Evolutionary conservation across 2,797 vertebrate genomes (phyloP), one percentile per base, ranked within the genome.

Genomic region (Lithobates pipiens): DNA sequence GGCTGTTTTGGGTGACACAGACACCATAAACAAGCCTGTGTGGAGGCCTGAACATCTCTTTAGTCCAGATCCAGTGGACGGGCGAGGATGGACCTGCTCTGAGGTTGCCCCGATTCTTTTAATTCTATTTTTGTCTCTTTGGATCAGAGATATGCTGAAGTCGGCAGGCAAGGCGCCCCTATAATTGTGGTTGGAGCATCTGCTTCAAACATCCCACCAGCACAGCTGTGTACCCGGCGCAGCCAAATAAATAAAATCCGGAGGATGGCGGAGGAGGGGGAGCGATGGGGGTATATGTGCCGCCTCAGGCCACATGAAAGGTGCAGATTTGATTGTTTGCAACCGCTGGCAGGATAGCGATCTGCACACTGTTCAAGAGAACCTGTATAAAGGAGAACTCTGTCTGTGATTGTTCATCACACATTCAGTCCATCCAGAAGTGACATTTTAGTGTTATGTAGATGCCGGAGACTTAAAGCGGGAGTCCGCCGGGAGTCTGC

Each of bases 181-280:
- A 79, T 85, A 85, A 85, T 79, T 85, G 70, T 79, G 83, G 83
- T 77, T 16, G 34, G 54, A 42, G 69, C 77, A 85, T 85, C 76
- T 75, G 83, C 54, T 57, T 72, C 68, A 74, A 65, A 36, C 50
- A 10, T 77, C 63, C 82, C 67, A 73, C 50, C 34, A 50, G 42
- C 76, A 74, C 83, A 85, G 83, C 76, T 85, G 83, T 13, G 25
- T 11, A 4, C 21, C 65, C 65, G 10, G 65, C 65, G 46, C 34
- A 63, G 42, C 32, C 76, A 76, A 74, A 83, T 67, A 29, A 25
- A 32, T 57, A 57, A 32, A 72, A 44, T 11, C 44, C 13, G 4
- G 50, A 54, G 50, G 50, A 50, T 50, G 10, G 46, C 10, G 11
- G 46, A 18, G 15, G 46, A 54, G 50, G 50, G 50, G 50, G 16